Percentiles rank a stretch among this genome's conserved stretches.
Evolutionary conservation across 2,113 vertebrate species (phyloP).

Genomic region (Cygnus buccinator): DNA sequence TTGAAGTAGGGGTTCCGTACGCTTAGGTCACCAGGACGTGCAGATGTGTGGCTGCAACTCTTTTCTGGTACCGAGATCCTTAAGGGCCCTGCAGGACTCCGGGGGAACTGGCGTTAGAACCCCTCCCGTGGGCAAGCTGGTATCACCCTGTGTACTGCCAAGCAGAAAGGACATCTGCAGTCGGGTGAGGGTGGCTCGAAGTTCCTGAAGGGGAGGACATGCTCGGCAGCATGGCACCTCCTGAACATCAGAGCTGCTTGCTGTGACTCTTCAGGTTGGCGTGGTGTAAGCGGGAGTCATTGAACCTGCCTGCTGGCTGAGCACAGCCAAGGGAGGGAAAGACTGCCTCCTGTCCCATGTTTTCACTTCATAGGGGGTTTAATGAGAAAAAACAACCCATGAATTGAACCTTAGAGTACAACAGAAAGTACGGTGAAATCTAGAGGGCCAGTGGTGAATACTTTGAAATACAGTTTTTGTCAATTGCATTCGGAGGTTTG

Average conservation of each 20-base stretch:
- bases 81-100: not conserved
- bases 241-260: not conserved
- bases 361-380: not conserved
- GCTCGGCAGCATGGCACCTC: not conserved
- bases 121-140: not conserved
- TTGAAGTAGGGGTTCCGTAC: not conserved
- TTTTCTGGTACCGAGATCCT: not conserved
- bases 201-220: rapidly evolving
- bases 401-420: not conserved
- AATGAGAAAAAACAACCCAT: not conserved
- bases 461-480: not conserved
- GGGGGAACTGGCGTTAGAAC: not conserved
- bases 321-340: not conserved
- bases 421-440: not conserved
- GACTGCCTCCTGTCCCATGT: not conserved
- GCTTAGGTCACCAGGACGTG: not conserved
- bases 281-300: not conserved
- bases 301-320: not conserved
- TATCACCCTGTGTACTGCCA: not conserved
- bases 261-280: not conserved
- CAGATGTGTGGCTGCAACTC: not conserved
- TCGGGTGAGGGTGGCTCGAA: rapidly evolving
- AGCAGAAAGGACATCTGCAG: not conserved
- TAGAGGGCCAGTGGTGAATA: not conserved
- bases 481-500: not conserved